phyloP scores from a whole-genome alignment of 2,797 vertebrate species.

The Sebastes itinus region DNA sequence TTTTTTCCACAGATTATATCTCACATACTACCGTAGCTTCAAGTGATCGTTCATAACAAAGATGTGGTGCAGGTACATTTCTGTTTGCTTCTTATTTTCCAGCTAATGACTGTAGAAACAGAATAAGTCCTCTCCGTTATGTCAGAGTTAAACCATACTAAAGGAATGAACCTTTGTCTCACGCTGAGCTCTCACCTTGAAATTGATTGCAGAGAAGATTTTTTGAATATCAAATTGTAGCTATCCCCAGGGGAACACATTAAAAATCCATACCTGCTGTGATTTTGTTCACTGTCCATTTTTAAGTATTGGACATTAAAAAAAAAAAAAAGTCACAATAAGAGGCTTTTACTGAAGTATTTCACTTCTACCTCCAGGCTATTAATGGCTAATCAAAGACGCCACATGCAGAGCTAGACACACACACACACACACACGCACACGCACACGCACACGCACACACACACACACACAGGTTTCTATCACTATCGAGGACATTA shows the following conservation, averaged over 20 bases:
- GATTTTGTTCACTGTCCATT: conserved; percentile 38
- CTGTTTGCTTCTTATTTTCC: not conserved
- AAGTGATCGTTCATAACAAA: not conserved
- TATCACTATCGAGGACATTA: not conserved
- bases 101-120: conserved; percentile 20
- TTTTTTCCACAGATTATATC: not conserved
- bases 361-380: not conserved
- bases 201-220: conserved; percentile 33
- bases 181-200: conserved; percentile 36
- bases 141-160: conserved; percentile 19
- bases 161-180: conserved; percentile 27
- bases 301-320: conserved; percentile 12
- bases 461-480: not conserved
- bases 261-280: conserved; percentile 29
- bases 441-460: not conserved
- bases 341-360: conserved; percentile 4
- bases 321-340: conserved; percentile 14
- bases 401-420: not conserved
- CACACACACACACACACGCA: not conserved
- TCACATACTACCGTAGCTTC: not conserved
- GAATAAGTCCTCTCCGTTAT: not conserved
- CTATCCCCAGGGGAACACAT: conserved; percentile 20
- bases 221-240: conserved; percentile 34
- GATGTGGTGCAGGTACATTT: not conserved
- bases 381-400: conserved; percentile 9